Evolutionary conservation across 2,888 invertebrate species (phyloP).

Genomic region (Drosophila nigricruria): DNA sequence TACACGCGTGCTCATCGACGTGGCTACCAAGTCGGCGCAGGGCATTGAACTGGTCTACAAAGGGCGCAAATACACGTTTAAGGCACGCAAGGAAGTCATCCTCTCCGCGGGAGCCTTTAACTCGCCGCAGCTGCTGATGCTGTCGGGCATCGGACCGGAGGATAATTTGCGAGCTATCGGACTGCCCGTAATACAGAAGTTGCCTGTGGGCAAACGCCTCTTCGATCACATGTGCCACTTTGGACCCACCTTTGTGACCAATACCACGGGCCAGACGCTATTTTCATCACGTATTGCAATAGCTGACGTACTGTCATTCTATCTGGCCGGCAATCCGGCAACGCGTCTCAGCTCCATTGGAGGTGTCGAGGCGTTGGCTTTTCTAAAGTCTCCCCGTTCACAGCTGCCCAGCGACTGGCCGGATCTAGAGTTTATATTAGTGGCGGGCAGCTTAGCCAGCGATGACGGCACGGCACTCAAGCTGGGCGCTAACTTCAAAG

Average conservation of each 20-base stretch:
- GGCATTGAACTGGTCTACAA: slow-evolving; percentile 89
- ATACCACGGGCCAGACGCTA: slow-evolving; percentile 78
- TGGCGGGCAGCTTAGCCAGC: slow-evolving; percentile 88
- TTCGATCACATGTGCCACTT: slow-evolving; percentile 87
- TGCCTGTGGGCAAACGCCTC: slow-evolving; percentile 89
- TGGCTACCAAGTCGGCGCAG: slow-evolving; percentile 87
- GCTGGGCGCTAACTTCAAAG: slow-evolving; percentile 87
- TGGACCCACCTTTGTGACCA: slow-evolving; percentile 83
- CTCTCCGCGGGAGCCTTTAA: slow-evolving; percentile 94
- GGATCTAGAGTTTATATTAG: slow-evolving; percentile 88
- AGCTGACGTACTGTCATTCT: slow-evolving; percentile 86
- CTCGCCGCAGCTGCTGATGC: slow-evolving; percentile 95
- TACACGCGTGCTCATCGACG: slow-evolving; percentile 89
- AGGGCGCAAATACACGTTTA: slow-evolving; percentile 81
- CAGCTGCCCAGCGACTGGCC: slow-evolving; percentile 88
- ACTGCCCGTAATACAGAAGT: slow-evolving; percentile 87
- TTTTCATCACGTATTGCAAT: slow-evolving; percentile 85
- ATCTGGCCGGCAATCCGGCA: slow-evolving; percentile 77
- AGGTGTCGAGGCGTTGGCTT: slow-evolving; percentile 89
- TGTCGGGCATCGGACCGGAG: slow-evolving; percentile 90
- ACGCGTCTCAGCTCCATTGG: slow-evolving; percentile 86
- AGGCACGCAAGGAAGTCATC: slow-evolving; percentile 92
- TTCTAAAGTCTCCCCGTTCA: slow-evolving; percentile 87
- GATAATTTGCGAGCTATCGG: slow-evolving; percentile 86
- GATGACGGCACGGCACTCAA: slow-evolving; percentile 87